Evolutionary conservation across 2,797 vertebrate species (phyloP).

Genomic region (Hypotaenidia okinawae): DNA sequence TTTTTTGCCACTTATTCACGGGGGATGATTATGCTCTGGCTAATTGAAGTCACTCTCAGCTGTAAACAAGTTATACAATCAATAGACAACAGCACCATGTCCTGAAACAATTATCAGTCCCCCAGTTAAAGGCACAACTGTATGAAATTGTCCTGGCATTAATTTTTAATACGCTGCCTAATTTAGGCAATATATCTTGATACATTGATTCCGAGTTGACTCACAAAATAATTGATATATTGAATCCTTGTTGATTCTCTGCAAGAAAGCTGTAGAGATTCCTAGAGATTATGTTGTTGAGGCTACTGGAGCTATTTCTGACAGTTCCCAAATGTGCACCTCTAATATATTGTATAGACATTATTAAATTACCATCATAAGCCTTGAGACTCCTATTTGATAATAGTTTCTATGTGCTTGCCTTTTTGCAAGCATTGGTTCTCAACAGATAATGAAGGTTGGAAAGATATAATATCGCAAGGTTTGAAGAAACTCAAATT

Average conservation of each 20-base stretch:
- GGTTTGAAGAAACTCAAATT: not conserved
- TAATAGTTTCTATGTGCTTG: slow-evolving; percentile 8
- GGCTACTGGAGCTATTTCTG: slow-evolving; percentile 5
- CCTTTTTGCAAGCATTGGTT: slow-evolving; percentile 6
- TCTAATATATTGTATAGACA: slow-evolving; percentile 39
- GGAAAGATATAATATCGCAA: not conserved
- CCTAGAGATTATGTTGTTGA: slow-evolving; percentile 44
- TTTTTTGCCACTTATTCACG: not conserved
- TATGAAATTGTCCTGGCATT: slow-evolving; percentile 53
- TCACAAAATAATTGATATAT: slow-evolving; percentile 33
- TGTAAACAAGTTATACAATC: not conserved
- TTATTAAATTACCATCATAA: slow-evolving; percentile 43
- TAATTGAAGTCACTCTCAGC: slow-evolving; percentile 21
- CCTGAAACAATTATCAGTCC: slow-evolving; percentile 33
- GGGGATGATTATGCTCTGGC: not conserved
- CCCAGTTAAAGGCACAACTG: slow-evolving; percentile 50
- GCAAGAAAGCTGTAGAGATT: slow-evolving; percentile 43
- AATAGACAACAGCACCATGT: not conserved
- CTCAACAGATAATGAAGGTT: not conserved
- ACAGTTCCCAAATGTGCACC: slow-evolving; percentile 14
- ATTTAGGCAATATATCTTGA: slow-evolving; percentile 55
- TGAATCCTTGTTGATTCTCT: slow-evolving; percentile 32
- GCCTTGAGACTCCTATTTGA: not conserved
- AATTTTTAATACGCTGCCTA: slow-evolving; percentile 64
- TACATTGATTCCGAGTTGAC: slow-evolving; percentile 14